These are phyloP conservation scores for Stratiolaelaps scimitus DNA, from an alignment of 1,140 invertebrate genomes.

Conservation along the genomic window DNA sequence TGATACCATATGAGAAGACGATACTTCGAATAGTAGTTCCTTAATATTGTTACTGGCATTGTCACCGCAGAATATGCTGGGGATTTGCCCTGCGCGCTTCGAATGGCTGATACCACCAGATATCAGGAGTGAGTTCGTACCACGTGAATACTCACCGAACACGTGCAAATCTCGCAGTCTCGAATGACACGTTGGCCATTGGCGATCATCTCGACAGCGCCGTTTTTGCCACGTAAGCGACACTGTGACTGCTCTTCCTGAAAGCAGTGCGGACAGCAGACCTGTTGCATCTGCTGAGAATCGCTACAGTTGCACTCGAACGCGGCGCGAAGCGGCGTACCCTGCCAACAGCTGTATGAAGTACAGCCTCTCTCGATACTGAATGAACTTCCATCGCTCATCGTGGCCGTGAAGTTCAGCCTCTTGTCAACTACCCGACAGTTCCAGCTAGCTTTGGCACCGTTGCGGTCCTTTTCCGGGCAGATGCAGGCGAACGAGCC, in stretches of 20 bases:
- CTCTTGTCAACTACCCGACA: neutral
- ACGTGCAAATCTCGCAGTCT: conserved; percentile 14
- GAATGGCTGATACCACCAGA: too few species aligned
- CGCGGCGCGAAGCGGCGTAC: neutral
- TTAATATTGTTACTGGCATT: too few species aligned
- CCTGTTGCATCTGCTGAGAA: neutral
- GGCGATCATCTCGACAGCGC: neutral
- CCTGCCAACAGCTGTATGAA: neutral
- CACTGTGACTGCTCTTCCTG: conserved; percentile 17
- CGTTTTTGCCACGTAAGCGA: neutral
- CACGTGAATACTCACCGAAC: conserved; percentile 4
- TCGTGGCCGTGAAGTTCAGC: neutral
- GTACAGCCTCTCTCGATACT: neutral
- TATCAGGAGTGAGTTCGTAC: too few species aligned
- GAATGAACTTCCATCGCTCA: neutral
- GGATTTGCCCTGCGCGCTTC: too few species aligned
- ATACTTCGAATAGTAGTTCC: too few species aligned
- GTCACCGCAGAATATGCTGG: too few species aligned
- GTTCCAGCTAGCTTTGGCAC: too few species aligned
- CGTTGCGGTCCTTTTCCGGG: conserved; percentile 48
- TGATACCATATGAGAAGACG: too few species aligned
- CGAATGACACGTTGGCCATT: conserved; percentile 21
- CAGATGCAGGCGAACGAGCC: conserved; percentile 76
- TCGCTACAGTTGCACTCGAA: neutral
- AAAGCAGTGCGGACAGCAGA: conserved; percentile 20